phyloP scores from a whole-genome alignment of 2,888 invertebrate genomes.

The Cerastis rubricosa region DNA sequence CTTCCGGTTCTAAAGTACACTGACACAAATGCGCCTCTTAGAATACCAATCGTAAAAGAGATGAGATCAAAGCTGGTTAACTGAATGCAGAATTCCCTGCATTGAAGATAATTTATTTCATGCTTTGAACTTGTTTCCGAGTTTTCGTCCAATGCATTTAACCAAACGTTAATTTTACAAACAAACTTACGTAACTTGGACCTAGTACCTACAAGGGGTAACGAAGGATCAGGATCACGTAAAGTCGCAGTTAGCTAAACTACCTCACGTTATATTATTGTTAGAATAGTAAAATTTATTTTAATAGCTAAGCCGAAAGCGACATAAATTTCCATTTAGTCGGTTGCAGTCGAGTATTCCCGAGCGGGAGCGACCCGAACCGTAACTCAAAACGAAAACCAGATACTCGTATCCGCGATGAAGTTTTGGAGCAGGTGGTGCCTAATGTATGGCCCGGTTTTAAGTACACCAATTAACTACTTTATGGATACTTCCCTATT shows the following conservation, averaged over 20 bases:
- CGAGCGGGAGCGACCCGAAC: slow-evolving; percentile 66
- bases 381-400: slow-evolving; percentile 82
- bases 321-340: slow-evolving; percentile 84
- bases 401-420: slow-evolving; percentile 74
- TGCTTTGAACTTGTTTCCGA: slow-evolving; percentile 44
- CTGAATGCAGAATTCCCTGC: slow-evolving; percentile 29
- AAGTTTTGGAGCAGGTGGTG: slow-evolving; percentile 82
- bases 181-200: slow-evolving; percentile 1
- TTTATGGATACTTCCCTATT: slow-evolving; percentile 34
- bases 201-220: neutral
- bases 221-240: slow-evolving; percentile 17
- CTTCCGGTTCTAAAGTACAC: slow-evolving; percentile 56
- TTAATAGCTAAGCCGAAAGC: slow-evolving; percentile 70
- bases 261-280: slow-evolving; percentile 50
- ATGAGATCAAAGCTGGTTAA: slow-evolving; percentile 53
- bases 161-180: slow-evolving; percentile 12
- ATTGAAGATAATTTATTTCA: slow-evolving; percentile 50
- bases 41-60: slow-evolving; percentile 48
- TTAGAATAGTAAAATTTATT: slow-evolving; percentile 68
- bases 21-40: slow-evolving; percentile 49
- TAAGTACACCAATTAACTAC: slow-evolving; percentile 31
- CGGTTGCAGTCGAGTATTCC: slow-evolving; percentile 76
- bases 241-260: slow-evolving; percentile 46
- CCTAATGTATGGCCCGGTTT: slow-evolving; percentile 66
- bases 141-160: slow-evolving; percentile 14